phyloP scores from a whole-genome alignment of 2,888 invertebrate species.

The Scaptomyza caliginosa region DNA sequence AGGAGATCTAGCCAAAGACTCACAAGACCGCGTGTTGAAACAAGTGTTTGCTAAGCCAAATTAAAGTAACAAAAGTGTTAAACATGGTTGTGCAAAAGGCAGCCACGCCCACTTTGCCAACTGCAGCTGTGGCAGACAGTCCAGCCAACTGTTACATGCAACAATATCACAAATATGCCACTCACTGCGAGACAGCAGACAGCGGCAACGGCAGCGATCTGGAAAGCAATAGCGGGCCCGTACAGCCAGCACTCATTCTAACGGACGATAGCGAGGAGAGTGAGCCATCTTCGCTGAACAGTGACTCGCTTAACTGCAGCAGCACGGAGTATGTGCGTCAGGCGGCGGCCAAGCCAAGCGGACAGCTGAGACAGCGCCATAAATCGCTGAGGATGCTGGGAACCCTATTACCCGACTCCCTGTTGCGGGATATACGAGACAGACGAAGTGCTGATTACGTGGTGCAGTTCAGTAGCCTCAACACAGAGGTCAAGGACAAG shows the following conservation, averaged over 20 bases:
- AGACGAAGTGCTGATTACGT: conserved; percentile 81
- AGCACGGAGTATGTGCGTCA: conserved; percentile 85
- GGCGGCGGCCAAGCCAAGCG: conserved; percentile 61
- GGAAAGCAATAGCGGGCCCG: conserved; percentile 84
- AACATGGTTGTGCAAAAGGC: conserved; percentile 65
- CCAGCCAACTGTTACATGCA: conserved; percentile 64
- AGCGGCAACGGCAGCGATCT: conserved; percentile 94
- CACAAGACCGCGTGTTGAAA: conserved; percentile 5
- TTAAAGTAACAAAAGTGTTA: neutral
- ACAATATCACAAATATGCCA: conserved; percentile 68
- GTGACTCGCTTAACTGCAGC: conserved; percentile 91
- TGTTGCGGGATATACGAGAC: conserved; percentile 89
- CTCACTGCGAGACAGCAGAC: conserved; percentile 92
- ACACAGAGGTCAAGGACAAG: conserved; percentile 52
- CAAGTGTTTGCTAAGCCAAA: conserved; percentile 16
- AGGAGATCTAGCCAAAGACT: conserved; percentile 4
- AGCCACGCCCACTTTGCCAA: conserved; percentile 53
- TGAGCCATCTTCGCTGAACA: conserved; percentile 90
- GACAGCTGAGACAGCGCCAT: conserved; percentile 74
- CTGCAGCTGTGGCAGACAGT: conserved; percentile 37
- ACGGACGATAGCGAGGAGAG: conserved; percentile 86
- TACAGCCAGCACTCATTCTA: conserved; percentile 45
- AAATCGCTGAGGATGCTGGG: conserved; percentile 65
- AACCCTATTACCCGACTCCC: conserved; percentile 86
- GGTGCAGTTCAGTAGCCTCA: conserved; percentile 56